phyloP scores from a whole-genome alignment of 1,140 invertebrate species.

The Ips nitidus region DNA sequence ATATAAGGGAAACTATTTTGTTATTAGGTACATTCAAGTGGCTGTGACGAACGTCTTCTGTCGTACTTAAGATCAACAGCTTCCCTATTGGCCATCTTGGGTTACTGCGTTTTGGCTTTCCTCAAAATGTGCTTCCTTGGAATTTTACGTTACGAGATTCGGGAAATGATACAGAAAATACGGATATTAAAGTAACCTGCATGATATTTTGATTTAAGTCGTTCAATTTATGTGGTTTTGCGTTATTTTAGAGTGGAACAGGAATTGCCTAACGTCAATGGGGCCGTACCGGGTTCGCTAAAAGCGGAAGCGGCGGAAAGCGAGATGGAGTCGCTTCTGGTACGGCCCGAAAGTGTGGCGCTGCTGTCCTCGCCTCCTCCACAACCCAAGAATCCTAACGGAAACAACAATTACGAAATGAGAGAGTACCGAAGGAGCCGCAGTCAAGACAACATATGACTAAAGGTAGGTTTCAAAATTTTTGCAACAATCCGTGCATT shows the following conservation, averaged over 20 bases:
- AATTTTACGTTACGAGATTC: conserved; percentile 81
- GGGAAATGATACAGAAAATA: conserved; percentile 91
- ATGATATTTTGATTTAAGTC: background rate
- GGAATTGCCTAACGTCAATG: conserved; percentile 50
- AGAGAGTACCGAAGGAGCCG: conserved; percentile 57
- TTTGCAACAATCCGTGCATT: too few species aligned
- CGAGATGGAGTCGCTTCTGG: conserved; percentile 59
- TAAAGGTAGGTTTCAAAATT: conserved; percentile 56
- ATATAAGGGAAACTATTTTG: too few species aligned
- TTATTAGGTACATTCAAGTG: conserved; percentile 48
- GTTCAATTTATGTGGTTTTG: background rate
- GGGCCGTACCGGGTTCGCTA: conserved; percentile 53
- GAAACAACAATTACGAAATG: conserved; percentile 78
- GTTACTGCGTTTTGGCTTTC: conserved; percentile 88
- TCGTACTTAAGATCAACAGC: conserved; percentile 75
- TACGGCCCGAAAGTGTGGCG: conserved; percentile 50
- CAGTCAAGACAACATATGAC: conserved; percentile 58
- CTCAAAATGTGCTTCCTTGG: conserved; percentile 87
- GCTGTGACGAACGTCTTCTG: conserved; percentile 71
- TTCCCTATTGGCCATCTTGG: conserved; percentile 79
- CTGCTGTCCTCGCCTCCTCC: conserved; percentile 51
- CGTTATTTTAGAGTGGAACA: conserved; percentile 53
- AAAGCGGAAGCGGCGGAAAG: conserved; percentile 56
- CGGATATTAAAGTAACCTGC: conserved; percentile 53
- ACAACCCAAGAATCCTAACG: conserved; percentile 65